Evolutionary conservation across 2,113 vertebrate genomes (phyloP), one percentile per base, ranked within the genome.

Genomic region (Hyperoodon ampullatus): DNA sequence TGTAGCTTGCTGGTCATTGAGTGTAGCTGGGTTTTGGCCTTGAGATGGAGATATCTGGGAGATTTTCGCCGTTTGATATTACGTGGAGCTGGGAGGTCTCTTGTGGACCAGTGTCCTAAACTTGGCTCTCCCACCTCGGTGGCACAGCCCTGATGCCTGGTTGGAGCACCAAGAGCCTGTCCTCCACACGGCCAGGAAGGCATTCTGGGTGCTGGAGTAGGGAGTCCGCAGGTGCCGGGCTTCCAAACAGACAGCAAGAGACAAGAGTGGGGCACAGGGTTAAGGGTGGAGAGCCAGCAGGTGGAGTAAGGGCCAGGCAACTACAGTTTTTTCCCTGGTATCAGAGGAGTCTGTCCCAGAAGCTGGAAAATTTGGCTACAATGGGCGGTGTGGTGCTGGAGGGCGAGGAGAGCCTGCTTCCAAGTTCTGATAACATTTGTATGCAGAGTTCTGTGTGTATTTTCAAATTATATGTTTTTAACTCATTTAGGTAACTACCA

Each of bases 401-500:
- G 8, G 65, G 28, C 4, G 3, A 28, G 50, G 8, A n/a, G 23
- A 47, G 58, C 15, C 53, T 85, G 13, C 19, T 74, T 95, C 81
- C n/a, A 47, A 63, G 50, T 61, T 81, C 85, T 15, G 21, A 21
- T 65, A 82, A 77, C 18, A 84, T 58, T 80, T 63, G 11, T 70
- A 24, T 55, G 3, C 12, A n/a, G 19, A 12, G 50, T 90, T 81
- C 58, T 74, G 0, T 75, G 35, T 42, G 21, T 60, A 42, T 77
- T 77, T 86, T 66, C 50, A 86, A 6, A 30, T 93, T 93, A 26
- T 14, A 85, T 44, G 3, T 81, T 61, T 72, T 89, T 33, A 74
- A 61, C 19, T 93, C 42, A 91, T 35, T 81, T 83, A 55, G 3
- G 19, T 61, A 63, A 93, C 58, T 68, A 72, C n/a, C 33, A 87